Conservation (phyloP, 2,797 vertebrate species). For the Hypotaenidia okinawae region DNA sequence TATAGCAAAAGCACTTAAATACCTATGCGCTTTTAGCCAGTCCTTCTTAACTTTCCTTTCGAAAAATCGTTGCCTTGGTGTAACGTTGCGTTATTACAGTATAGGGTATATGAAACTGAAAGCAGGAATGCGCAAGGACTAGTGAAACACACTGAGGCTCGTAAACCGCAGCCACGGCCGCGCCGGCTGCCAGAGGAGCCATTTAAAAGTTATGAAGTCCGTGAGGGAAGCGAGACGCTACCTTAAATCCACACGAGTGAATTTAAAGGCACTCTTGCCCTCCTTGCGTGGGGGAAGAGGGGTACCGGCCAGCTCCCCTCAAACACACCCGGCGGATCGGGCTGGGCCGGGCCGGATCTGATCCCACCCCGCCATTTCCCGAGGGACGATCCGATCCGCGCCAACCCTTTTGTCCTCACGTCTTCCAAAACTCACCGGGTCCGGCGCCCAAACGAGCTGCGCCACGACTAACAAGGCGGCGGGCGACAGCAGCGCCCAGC, state of each 20-base stretch:
- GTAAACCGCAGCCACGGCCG: not conserved
- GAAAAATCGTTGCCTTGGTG: not conserved
- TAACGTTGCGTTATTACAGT: accelerated
- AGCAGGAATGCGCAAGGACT: not conserved
- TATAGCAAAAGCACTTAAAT: not conserved
- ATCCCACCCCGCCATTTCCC: not conserved
- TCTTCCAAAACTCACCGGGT: conserved; percentile 41
- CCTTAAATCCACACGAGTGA: not conserved
- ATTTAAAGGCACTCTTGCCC: not conserved
- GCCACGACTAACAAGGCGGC: not conserved
- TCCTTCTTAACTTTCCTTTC: too few relatives aligned
- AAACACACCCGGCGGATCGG: too few relatives aligned
- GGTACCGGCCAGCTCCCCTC: not conserved
- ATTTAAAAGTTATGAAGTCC: accelerated
- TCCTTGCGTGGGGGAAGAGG: too few relatives aligned
- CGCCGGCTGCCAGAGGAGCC: not conserved
- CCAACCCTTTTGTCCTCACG: not conserved
- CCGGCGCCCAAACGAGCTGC: not conserved
- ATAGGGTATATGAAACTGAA: accelerated
- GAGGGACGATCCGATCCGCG: not conserved
- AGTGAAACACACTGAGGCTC: not conserved
- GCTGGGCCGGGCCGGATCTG: too few relatives aligned
- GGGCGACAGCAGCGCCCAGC: not conserved
- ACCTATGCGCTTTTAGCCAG: too few relatives aligned
- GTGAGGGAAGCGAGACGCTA: not conserved